phyloP scores from a whole-genome alignment of 2,797 vertebrate species.

The Coendou prehensilis region DNA sequence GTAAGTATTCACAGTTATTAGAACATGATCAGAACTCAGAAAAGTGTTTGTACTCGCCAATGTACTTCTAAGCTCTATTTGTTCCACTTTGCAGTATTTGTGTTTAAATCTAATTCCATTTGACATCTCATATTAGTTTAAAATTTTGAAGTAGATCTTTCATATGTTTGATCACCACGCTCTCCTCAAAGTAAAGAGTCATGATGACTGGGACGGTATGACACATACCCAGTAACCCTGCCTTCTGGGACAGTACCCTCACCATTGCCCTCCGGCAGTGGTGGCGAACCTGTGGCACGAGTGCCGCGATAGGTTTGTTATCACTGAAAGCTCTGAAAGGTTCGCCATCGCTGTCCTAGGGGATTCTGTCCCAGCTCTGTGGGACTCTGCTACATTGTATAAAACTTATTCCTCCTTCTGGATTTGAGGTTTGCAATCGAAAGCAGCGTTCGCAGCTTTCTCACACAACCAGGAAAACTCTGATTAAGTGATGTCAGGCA shows the following conservation, averaged over 20 bases:
- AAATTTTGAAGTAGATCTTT: neutral
- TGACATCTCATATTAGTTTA: neutral
- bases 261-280: neutral
- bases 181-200: neutral
- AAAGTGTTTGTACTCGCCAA: neutral
- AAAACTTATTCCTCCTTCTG: neutral
- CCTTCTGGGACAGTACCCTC: neutral
- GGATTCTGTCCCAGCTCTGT: no score
- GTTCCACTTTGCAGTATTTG: neutral
- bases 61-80: neutral
- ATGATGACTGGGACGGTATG: neutral
- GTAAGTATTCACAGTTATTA: neutral
- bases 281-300: neutral
- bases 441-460: accelerated
- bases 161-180: neutral
- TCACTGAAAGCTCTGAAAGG: neutral
- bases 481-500: no score
- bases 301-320: neutral
- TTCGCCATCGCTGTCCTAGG: neutral
- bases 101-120: neutral
- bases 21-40: neutral
- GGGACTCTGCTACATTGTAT: neutral
- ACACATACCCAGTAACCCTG: neutral
- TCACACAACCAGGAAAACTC: neutral
- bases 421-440: neutral